Evolutionary conservation across 2,888 invertebrate species (phyloP).

Genomic region (Cybosia mesomella): DNA sequence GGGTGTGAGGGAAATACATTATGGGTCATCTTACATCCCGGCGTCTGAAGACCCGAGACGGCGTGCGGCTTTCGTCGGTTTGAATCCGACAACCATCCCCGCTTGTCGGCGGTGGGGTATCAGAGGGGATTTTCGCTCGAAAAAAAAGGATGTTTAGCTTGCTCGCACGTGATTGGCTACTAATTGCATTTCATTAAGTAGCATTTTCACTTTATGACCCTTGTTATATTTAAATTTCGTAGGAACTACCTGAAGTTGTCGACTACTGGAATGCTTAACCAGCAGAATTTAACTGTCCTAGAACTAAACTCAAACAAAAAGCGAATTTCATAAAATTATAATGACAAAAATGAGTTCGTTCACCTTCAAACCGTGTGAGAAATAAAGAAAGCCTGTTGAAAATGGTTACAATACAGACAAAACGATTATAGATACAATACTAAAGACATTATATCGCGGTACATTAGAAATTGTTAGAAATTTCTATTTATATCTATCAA

Average conservation of each 20-base stretch:
- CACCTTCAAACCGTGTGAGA: background rate
- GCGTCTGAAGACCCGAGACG: no score
- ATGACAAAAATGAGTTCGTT: slow-evolving; percentile 15
- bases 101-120: no score
- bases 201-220: no score
- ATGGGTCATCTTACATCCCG: no score
- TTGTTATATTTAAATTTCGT: no score
- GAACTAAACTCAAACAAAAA: background rate
- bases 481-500: background rate
- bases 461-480: background rate
- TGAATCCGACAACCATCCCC: no score
- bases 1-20: no score
- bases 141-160: no score
- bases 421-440: background rate
- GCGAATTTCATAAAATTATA: slow-evolving; percentile 3
- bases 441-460: background rate
- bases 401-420: background rate
- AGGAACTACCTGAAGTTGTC: background rate
- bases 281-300: background rate
- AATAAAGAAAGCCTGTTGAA: background rate
- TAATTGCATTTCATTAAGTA: no score
- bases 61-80: no score
- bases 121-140: no score
- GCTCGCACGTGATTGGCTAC: no score
- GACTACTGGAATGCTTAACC: background rate